phyloP scores from a whole-genome alignment of 2,888 invertebrate species.

The Philereme vetulata region DNA sequence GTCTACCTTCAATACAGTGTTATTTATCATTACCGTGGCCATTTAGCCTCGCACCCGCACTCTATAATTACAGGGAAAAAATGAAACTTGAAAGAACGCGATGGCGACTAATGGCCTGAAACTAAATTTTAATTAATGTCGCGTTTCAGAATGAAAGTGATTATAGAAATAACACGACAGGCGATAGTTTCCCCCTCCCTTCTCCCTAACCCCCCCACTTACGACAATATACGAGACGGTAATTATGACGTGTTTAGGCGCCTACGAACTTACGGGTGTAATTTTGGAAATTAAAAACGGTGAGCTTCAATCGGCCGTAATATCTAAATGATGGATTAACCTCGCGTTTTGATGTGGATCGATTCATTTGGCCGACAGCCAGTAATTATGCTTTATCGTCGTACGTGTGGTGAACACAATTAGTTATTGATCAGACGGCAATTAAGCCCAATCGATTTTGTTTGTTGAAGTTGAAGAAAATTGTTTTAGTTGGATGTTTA shows the following conservation, averaged over 20 bases:
- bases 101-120: constrained; percentile 81
- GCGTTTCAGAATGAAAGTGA: constrained; percentile 83
- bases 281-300: constrained; percentile 83
- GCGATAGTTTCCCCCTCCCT: constrained; percentile 54
- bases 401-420: constrained; percentile 82
- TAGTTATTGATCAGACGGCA: constrained; percentile 82
- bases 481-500: constrained; percentile 80
- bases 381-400: constrained; percentile 82
- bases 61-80: constrained; percentile 80
- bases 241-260: constrained; percentile 78
- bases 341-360: constrained; percentile 81
- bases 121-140: constrained; percentile 85
- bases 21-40: constrained; percentile 80
- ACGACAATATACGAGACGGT: constrained; percentile 77
- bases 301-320: constrained; percentile 80
- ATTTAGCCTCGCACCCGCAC: constrained; percentile 77
- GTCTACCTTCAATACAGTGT: constrained; percentile 76
- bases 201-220: constrained; percentile 58
- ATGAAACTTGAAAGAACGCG: constrained; percentile 81
- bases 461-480: constrained; percentile 83
- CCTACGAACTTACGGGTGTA: constrained; percentile 69
- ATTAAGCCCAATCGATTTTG: constrained; percentile 83
- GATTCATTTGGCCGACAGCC: constrained; percentile 82
- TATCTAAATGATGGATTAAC: constrained; percentile 84
- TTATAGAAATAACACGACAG: constrained; percentile 81